Conservation (phyloP, 2,888 invertebrate species). For the Isotomurus palustris region DNA sequence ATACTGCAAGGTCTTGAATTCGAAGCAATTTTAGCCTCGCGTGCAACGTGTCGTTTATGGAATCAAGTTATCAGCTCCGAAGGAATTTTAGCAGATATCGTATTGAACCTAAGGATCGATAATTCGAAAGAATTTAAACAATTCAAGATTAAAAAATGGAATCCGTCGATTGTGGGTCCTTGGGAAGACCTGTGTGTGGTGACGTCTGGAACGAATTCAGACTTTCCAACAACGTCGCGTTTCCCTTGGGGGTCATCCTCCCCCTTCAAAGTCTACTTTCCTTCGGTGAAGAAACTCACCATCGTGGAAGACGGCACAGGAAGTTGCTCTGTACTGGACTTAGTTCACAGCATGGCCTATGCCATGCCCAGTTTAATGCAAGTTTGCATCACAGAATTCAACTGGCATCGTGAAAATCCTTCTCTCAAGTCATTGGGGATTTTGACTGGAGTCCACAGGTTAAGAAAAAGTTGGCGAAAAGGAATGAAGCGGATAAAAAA, state of each 20-base stretch:
- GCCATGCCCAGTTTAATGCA: not conserved
- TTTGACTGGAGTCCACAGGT: not conserved
- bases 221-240: not conserved
- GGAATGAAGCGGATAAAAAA: not conserved
- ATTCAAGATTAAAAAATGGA: constrained; percentile 1
- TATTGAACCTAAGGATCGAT: not conserved
- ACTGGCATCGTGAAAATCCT: not conserved
- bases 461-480: not conserved
- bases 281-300: not conserved
- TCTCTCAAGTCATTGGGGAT: not conserved
- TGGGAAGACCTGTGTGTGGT: constrained; percentile 2
- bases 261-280: not conserved
- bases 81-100: not conserved
- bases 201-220: not conserved
- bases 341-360: not conserved
- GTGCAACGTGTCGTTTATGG: not conserved
- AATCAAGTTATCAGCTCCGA: not conserved
- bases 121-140: not conserved
- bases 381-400: not conserved
- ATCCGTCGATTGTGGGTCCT: not conserved
- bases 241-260: not conserved
- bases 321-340: not conserved
- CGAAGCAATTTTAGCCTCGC: not conserved
- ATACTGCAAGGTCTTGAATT: not conserved
- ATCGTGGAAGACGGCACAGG: not conserved